These are phyloP conservation scores for Ashinkailepas kermadecensis DNA, from an alignment of 2,888 invertebrate species.

Conservation along the genomic window DNA sequence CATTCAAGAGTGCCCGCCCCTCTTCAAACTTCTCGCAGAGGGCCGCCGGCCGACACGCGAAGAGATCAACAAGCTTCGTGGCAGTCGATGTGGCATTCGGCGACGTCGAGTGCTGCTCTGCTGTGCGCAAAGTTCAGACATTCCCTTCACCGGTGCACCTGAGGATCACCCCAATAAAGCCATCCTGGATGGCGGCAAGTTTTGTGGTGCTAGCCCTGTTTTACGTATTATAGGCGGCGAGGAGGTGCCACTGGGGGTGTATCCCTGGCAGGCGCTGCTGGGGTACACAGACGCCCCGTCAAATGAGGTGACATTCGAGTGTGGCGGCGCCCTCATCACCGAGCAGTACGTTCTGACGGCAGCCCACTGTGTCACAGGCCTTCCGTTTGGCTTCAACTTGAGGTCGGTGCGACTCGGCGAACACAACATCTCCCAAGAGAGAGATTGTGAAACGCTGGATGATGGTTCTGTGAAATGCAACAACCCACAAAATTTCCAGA, in stretches of 20 bases:
- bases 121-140: too few species aligned
- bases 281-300: neutral
- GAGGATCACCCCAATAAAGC: too few species aligned
- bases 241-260: constrained; percentile 13
- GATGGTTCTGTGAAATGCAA: neutral
- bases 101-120: too few species aligned
- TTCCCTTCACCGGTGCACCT: too few species aligned
- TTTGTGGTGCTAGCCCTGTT: neutral
- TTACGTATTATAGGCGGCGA: constrained; percentile 23
- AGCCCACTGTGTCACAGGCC: constrained; percentile 23
- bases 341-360: constrained; percentile 25
- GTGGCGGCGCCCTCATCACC: constrained; percentile 25
- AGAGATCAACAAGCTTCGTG: too few species aligned
- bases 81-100: too few species aligned
- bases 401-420: neutral
- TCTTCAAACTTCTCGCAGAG: too few species aligned
- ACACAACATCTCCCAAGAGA: neutral
- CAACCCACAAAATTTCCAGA: neutral
- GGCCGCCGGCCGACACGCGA: too few species aligned
- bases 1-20: too few species aligned
- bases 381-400: neutral
- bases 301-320: neutral
- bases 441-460: neutral
- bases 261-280: constrained; percentile 29
- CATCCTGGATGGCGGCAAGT: neutral